A percentile compares a stretch with the other conserved stretches of the same genome.
Conservation (phyloP, 1,140 invertebrate species). For the Diabrotica virgifera region DNA sequence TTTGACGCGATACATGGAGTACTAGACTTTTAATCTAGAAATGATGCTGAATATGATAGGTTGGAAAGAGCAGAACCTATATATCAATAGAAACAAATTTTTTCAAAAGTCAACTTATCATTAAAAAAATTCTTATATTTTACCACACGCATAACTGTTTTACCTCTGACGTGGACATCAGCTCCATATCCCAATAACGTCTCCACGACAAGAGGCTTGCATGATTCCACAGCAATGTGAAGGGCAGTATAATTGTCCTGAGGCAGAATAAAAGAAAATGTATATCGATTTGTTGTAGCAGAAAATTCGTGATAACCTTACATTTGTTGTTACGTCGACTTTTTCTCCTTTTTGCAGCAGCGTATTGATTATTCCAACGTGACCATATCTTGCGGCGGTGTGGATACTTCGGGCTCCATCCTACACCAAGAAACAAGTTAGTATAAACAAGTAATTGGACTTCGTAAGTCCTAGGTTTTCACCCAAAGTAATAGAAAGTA, state of each 20-base stretch:
- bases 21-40: no score
- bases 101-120: no score
- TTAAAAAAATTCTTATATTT: background rate
- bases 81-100: no score
- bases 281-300: slow-evolving; percentile 18
- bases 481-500: no score
- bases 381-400: slow-evolving; percentile 88
- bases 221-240: slow-evolving; percentile 96
- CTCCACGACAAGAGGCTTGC: slow-evolving; percentile 94
- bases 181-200: slow-evolving; percentile 94
- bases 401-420: slow-evolving; percentile 88
- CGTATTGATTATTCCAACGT: slow-evolving; percentile 96
- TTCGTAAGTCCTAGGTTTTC: no score
- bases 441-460: no score
- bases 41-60: no score
- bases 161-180: slow-evolving; percentile 89
- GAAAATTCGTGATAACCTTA: slow-evolving; percentile 52
- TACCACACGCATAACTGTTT: slow-evolving; percentile 8
- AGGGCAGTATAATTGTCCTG: slow-evolving; percentile 98
- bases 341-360: slow-evolving; percentile 93
- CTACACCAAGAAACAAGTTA: slow-evolving; percentile 43
- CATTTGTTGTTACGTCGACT: slow-evolving; percentile 92
- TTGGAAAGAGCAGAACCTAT: no score
- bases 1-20: no score
- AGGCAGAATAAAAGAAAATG: slow-evolving; percentile 28